phyloP scores from a whole-genome alignment of 2,888 invertebrate species.

The Apotomis turbidana region DNA sequence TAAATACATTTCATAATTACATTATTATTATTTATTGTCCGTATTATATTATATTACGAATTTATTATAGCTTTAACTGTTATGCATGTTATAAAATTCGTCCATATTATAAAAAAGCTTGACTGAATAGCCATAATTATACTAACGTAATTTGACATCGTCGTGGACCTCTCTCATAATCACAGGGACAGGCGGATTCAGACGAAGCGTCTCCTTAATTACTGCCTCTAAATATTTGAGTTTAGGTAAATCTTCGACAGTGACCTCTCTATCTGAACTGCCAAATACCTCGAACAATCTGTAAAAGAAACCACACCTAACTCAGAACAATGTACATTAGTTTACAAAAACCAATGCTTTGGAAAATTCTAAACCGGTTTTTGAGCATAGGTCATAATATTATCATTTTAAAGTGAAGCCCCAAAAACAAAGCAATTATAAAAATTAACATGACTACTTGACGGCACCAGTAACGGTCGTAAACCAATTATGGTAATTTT shows the following conservation, averaged over 20 bases:
- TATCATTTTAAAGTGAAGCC: too few species aligned
- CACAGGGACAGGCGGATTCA: constrained; percentile 13
- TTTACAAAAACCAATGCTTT: too few species aligned
- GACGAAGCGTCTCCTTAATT: constrained; percentile 17
- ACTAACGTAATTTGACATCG: constrained; percentile 16
- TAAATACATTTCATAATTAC: too few species aligned
- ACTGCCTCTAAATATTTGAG: constrained; percentile 18
- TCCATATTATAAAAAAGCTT: too few species aligned
- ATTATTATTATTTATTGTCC: too few species aligned
- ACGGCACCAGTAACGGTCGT: not conserved
- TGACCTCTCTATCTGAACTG: constrained; percentile 6
- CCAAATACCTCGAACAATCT: constrained; percentile 20
- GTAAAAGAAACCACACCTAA: not conserved
- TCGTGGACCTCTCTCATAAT: not conserved
- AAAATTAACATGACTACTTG: not conserved
- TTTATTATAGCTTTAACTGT: too few species aligned
- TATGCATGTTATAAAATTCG: too few species aligned
- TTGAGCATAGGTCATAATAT: too few species aligned
- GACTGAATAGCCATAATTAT: not conserved
- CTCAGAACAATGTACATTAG: not conserved
- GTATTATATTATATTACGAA: too few species aligned
- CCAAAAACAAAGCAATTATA: not conserved
- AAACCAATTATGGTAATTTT: too few species aligned
- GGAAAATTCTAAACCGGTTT: too few species aligned
- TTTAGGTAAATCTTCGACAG: constrained; percentile 10